Evolutionary conservation across 2,113 vertebrate genomes (phyloP), one percentile per base, ranked within the genome.

Genomic region (Vulpes ferrilata): DNA sequence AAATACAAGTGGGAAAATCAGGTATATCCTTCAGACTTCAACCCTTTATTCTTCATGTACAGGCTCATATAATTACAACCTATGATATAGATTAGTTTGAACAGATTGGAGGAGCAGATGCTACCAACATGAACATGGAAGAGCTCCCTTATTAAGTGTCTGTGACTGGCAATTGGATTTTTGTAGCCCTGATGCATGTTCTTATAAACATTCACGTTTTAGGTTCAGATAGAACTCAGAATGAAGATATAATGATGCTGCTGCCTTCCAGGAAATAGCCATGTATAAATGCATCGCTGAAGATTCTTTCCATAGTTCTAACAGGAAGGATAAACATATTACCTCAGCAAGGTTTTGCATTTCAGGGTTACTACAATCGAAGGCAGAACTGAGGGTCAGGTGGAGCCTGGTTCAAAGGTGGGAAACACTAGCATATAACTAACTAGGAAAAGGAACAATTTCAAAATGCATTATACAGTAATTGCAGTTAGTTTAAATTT

Each of bases 21-120:
- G 82, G 59, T 2, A 15, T 74, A n/a, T 51, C 90, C 60, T 88
- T 82, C 25, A 11, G 92, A 74, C 20, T 86, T 90, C 87, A 81
- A 51, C 7, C 38, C 43, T 48, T 96, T 94, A 93, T 76, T 73
- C 95, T 84, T 89, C 59, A 83, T 80, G 87, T 92, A 89, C 8
- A 89, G 82, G n/a, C 65, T 88, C 67, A 83, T 57, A 20, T n/a
- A 65, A 65, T 93, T 67, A 82, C 30, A 76, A 55, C 27, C 48
- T 22, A 48, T 85, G 53, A 32, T 60, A 88, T 76, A 71, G 67
- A 71, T 94, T n/a, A 80, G 38, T 86, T 89, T 51, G 83, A 65
- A 95, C 20, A 83, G 89, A 51, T 35, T 27, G 51, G 57, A 89
- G 30, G 48, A 85, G 69, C 19, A n/a, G 71, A 88, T 91, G 82